Percentiles rank a stretch among this genome's conserved stretches.
phyloP scores from a whole-genome alignment of 2,113 vertebrate species.

The Ariopsis seemanni region DNA sequence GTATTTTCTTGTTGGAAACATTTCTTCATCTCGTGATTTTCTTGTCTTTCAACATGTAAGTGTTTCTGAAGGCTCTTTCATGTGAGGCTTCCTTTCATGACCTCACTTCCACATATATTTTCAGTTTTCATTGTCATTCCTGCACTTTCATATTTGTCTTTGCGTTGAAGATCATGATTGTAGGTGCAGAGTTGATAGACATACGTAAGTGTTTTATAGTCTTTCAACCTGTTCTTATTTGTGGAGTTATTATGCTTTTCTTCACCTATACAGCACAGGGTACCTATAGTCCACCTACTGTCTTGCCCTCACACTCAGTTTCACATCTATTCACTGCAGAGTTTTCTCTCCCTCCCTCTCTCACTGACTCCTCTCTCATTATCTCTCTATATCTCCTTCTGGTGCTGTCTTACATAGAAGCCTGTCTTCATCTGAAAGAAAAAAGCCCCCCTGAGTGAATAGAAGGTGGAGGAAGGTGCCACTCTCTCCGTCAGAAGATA shows the following conservation, averaged over 20 bases:
- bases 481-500: constrained; percentile 61
- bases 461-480: constrained; percentile 53
- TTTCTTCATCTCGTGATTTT: constrained; percentile 27
- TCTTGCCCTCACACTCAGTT: neutral
- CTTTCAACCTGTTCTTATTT: neutral
- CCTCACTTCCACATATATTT: neutral
- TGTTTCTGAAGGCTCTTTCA: neutral
- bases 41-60: constrained; percentile 7
- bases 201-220: neutral
- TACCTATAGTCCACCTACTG: neutral
- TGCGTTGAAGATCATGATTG: neutral
- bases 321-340: neutral
- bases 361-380: neutral
- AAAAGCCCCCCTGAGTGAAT: constrained; percentile 50
- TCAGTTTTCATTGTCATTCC: neutral
- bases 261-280: neutral
- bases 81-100: neutral
- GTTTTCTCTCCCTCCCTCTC: neutral
- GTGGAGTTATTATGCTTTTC: neutral
- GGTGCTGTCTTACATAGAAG: constrained; percentile 24
- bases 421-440: constrained; percentile 57
- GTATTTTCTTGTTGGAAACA: constrained; percentile 18
- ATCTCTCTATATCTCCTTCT: neutral
- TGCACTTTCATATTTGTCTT: neutral
- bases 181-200: neutral